A percentile compares a stretch with the other conserved stretches of the same genome.
Conservation (phyloP, 2,113 vertebrate species). For the Pyxicephalus adspersus region DNA sequence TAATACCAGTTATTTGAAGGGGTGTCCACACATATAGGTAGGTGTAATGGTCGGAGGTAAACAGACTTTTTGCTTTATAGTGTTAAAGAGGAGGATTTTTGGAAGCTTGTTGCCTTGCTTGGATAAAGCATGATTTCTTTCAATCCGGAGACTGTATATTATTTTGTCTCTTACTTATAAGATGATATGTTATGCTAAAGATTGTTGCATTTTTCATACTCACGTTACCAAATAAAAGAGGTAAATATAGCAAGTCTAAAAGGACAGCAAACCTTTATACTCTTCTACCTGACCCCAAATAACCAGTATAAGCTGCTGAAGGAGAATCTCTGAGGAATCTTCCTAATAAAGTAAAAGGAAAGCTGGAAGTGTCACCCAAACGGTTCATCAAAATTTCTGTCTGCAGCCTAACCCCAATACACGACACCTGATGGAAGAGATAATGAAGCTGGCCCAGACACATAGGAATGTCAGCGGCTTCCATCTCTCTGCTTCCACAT, state of each 20-base stretch:
- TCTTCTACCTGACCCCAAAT: constrained; percentile 4
- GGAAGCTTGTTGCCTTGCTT: no score
- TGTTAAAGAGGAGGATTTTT: no score
- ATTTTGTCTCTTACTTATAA: no score
- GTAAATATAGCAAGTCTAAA: not conserved
- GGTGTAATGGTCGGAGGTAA: no score
- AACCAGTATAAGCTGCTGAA: constrained; percentile 11
- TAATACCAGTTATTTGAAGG: no score
- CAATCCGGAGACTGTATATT: no score
- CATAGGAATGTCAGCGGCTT: not conserved
- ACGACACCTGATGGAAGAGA: constrained; percentile 14
- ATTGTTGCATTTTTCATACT: not conserved
- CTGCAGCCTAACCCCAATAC: constrained; percentile 8
- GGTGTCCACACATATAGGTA: no score
- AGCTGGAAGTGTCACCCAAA: not conserved
- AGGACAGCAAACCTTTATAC: not conserved
- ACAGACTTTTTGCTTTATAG: no score
- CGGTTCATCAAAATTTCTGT: constrained; percentile 4
- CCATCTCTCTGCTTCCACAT: not conserved
- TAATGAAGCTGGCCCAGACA: constrained; percentile 21
- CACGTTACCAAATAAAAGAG: not conserved
- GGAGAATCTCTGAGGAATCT: not conserved
- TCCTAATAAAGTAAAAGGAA: constrained; percentile 22
- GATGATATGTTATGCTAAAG: not conserved
- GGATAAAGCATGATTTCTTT: no score